Conservation (phyloP, 2,113 vertebrate species). For the Synchiropus splendidus region DNA sequence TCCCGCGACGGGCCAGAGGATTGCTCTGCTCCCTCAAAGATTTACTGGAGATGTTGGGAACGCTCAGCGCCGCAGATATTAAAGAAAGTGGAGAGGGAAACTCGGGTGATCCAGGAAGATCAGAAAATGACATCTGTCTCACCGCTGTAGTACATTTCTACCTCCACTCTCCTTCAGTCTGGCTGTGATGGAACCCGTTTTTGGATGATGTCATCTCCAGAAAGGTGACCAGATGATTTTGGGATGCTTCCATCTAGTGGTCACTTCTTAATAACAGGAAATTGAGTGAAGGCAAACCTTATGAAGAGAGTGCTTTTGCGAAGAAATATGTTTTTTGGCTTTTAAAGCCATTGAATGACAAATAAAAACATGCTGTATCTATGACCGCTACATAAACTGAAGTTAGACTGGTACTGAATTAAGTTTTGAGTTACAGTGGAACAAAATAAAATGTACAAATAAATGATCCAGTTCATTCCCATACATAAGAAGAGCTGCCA, state of each 20-base stretch:
- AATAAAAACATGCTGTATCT: no score
- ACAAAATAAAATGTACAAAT: no score
- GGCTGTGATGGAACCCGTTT: slow-evolving; percentile 13
- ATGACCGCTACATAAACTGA: no score
- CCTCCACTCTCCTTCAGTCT: not conserved
- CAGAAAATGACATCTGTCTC: not conserved
- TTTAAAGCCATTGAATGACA: slow-evolving; percentile 4
- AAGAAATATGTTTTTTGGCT: not conserved
- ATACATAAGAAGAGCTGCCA: no score
- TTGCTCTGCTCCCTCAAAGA: not conserved
- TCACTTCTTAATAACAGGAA: no score
- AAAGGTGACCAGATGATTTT: slow-evolving; percentile 30
- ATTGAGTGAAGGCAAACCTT: no score
- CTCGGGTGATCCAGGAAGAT: not conserved
- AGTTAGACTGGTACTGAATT: no score
- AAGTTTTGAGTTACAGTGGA: no score
- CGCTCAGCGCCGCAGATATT: no score
- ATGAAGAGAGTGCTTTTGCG: no score
- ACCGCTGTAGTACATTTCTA: no score
- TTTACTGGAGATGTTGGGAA: slow-evolving; percentile 8
- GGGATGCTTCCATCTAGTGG: slow-evolving; percentile 68
- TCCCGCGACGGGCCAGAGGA: slow-evolving; percentile 6
- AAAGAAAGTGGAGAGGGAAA: not conserved
- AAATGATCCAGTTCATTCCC: no score
- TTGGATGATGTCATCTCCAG: slow-evolving; percentile 42